Evolutionary conservation across 1,140 invertebrate genomes (phyloP).

Genomic region (Stegodyphus mimosarum): DNA sequence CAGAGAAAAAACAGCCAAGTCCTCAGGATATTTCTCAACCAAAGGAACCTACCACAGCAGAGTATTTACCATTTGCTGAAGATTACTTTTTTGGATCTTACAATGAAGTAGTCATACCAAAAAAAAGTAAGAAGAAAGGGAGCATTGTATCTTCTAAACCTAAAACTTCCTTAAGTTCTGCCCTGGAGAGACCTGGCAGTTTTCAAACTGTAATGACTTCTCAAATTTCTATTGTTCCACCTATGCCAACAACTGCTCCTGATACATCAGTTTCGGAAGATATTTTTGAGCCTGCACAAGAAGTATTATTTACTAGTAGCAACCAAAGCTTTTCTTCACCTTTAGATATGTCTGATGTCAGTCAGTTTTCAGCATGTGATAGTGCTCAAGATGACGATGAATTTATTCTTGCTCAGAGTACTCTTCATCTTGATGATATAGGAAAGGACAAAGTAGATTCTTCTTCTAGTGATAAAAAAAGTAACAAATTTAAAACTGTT

Average conservation of each 20-base stretch:
- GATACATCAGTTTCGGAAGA: neutral
- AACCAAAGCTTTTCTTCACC: neutral
- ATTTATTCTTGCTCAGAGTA: neutral
- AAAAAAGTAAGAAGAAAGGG: conserved; percentile 19
- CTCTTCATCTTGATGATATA: neutral
- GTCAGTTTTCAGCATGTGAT: neutral
- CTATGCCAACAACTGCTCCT: neutral
- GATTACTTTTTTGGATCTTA: conserved; percentile 59
- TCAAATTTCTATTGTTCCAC: neutral
- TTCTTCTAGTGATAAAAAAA: neutral
- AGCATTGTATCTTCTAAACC: neutral
- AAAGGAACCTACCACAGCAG: conserved; percentile 18
- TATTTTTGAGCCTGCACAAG: neutral
- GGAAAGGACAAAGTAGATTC: neutral
- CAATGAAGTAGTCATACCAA: conserved; percentile 35
- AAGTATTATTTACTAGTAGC: neutral
- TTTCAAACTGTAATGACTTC: neutral
- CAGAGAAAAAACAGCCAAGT: neutral
- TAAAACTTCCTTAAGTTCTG: neutral
- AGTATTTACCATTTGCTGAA: conserved; percentile 46
- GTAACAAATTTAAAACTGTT: conserved; percentile 13
- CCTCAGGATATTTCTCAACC: neutral
- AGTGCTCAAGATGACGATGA: neutral
- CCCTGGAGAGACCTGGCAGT: neutral
- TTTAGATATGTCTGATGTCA: neutral